Conservation (phyloP, 1,140 invertebrate species). For the Triops longicaudatus region DNA sequence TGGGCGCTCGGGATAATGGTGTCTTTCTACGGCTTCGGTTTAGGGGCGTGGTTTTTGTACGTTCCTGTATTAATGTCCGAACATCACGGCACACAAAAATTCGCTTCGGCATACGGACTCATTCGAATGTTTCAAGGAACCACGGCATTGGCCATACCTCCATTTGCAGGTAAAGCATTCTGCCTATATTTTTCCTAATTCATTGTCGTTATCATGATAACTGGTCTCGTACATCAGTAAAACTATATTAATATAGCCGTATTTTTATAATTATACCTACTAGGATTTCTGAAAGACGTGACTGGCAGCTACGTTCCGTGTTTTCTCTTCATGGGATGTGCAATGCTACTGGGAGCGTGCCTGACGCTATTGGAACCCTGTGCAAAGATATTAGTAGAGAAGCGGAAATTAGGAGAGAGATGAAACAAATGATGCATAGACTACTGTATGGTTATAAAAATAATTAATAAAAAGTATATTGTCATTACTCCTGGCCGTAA, state of each 20-base stretch:
- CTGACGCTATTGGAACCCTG: constrained; percentile 30
- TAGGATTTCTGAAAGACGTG: constrained; percentile 55
- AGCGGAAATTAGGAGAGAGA: not conserved
- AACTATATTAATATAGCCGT: no score
- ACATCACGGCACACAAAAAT: constrained; percentile 59
- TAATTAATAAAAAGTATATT: no score
- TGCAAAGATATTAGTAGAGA: not conserved
- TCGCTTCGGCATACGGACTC: constrained; percentile 62
- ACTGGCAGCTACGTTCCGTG: constrained; percentile 59
- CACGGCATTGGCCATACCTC: constrained; percentile 61
- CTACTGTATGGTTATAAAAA: no score
- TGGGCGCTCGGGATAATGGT: constrained; percentile 49
- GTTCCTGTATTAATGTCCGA: constrained; percentile 62
- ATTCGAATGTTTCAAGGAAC: constrained; percentile 64
- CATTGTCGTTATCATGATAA: no score
- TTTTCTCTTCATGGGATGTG: constrained; percentile 64
- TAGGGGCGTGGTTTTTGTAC: constrained; percentile 64
- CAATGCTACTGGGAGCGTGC: constrained; percentile 58
- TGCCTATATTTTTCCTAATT: no score
- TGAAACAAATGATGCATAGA: no score
- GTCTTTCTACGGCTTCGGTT: constrained; percentile 57
- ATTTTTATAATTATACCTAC: no score
- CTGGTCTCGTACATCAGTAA: no score
- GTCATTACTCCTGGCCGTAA: no score
- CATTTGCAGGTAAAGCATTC: constrained; percentile 50